Percentiles rank a stretch among this genome's conserved stretches.
Evolutionary conservation across 2,888 invertebrate species (phyloP).

Genomic region (Suillia variegata): DNA sequence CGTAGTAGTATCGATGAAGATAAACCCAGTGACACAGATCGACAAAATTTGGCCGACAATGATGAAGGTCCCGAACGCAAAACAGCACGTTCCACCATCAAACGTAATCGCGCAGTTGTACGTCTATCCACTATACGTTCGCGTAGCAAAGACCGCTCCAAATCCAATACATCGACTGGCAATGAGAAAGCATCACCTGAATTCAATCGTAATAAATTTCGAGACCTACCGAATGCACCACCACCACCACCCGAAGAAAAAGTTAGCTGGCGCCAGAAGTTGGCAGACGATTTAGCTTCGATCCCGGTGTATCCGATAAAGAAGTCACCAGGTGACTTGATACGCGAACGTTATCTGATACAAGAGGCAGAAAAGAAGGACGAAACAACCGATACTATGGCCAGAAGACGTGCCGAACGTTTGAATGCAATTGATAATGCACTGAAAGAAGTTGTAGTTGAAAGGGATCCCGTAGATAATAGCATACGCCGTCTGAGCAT

Average conservation of each 20-base stretch:
- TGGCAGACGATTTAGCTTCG: slow-evolving; percentile 64
- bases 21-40: not conserved
- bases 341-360: slow-evolving; percentile 70
- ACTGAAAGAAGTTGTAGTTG: slow-evolving; percentile 40
- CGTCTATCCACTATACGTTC: slow-evolving; percentile 70
- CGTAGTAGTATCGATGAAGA: slow-evolving; percentile 10
- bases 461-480: slow-evolving; percentile 53
- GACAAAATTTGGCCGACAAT: slow-evolving; percentile 14
- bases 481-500: slow-evolving; percentile 54
- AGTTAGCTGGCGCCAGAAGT: slow-evolving; percentile 68
- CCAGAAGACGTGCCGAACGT: not conserved
- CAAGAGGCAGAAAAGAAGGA: slow-evolving; percentile 63
- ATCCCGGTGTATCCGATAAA: slow-evolving; percentile 55
- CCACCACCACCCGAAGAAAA: slow-evolving; percentile 60
- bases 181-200: slow-evolving; percentile 27
- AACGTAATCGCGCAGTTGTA: slow-evolving; percentile 75
- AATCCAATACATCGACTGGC: slow-evolving; percentile 10
- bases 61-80: slow-evolving; percentile 7
- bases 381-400: slow-evolving; percentile 20
- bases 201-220: slow-evolving; percentile 33
- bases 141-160: slow-evolving; percentile 45
- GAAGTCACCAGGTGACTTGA: slow-evolving; percentile 74
- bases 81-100: slow-evolving; percentile 66
- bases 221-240: slow-evolving; percentile 44
- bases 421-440: slow-evolving; percentile 24